Percentiles rank a stretch among this genome's conserved stretches.
phyloP scores from a whole-genome alignment of 1,140 invertebrate genomes.

The Luehdorfia chinensis region DNA sequence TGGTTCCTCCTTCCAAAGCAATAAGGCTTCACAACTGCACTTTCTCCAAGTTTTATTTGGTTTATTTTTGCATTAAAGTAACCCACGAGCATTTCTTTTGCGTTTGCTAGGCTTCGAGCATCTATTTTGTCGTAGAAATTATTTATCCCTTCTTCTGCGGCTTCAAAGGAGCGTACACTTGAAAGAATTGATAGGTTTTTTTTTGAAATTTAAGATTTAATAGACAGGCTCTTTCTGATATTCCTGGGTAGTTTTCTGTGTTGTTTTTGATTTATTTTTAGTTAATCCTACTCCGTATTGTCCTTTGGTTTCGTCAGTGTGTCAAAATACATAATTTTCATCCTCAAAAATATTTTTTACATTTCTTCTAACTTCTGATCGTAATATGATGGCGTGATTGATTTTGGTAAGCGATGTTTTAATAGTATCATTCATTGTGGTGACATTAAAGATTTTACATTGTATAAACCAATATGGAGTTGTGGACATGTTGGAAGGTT shows the following conservation, averaged over 20 bases:
- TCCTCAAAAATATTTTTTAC: conserved; percentile 28
- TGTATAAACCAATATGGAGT: conserved; percentile 28
- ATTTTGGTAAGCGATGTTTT: conserved; percentile 25
- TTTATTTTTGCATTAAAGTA: conserved; percentile 29
- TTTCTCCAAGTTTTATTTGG: conserved; percentile 20
- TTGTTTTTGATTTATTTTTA: conserved; percentile 26
- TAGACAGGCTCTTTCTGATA: conserved; percentile 26
- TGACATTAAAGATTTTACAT: conserved; percentile 29
- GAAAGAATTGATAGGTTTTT: conserved; percentile 21
- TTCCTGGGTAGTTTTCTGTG: conserved; percentile 21
- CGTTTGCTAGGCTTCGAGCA: conserved; percentile 12
- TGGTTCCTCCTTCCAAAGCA: conserved; percentile 25
- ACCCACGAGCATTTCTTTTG: conserved; percentile 19
- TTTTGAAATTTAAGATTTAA: conserved; percentile 21
- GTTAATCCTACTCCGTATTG: conserved; percentile 28
- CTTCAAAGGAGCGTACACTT: conserved; percentile 24
- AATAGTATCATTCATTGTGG: conserved; percentile 21
- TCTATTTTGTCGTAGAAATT: conserved; percentile 24
- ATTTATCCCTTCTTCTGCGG: conserved; percentile 22
- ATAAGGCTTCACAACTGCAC: conserved; percentile 14
- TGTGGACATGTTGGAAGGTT: conserved; percentile 26
- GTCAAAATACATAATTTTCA: conserved; percentile 27
- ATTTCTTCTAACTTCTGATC: conserved; percentile 27
- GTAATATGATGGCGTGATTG: conserved; percentile 29
- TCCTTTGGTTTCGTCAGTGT: conserved; percentile 22